phyloP scores from a whole-genome alignment of 2,113 vertebrate genomes.

The Calidris pygmaea region DNA sequence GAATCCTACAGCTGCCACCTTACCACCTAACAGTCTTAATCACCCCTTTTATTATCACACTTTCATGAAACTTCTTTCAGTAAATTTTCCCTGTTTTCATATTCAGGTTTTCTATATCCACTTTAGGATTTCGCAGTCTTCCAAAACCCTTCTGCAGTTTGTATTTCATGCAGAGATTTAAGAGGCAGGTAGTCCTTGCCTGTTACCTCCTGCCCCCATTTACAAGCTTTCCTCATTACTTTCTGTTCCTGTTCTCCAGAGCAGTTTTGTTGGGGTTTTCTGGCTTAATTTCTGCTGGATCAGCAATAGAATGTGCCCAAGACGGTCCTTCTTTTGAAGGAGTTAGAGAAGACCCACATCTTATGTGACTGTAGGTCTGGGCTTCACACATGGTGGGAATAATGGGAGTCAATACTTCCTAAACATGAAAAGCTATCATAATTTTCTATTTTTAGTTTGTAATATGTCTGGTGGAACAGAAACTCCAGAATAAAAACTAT shows the following conservation, averaged over 20 bases:
- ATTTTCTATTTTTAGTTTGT: neutral
- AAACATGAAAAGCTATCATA: neutral
- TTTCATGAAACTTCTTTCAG: neutral
- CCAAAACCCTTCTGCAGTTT: neutral
- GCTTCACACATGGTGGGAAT: neutral
- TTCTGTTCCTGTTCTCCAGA: neutral
- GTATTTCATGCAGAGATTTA: neutral
- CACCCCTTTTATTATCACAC: neutral
- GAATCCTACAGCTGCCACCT: neutral
- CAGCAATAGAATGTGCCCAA: neutral
- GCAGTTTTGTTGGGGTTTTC: neutral
- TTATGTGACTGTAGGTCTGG: neutral
- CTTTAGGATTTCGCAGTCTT: neutral
- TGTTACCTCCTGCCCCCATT: neutral
- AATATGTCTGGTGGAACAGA: neutral
- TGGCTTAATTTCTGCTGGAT: neutral
- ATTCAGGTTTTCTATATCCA: neutral
- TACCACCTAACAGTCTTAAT: neutral
- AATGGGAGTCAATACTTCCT: neutral
- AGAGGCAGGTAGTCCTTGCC: neutral
- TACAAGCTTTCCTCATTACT: neutral
- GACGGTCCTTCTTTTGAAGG: neutral
- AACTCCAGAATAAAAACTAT: neutral
- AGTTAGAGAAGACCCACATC: neutral
- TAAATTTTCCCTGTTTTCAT: accelerated